Conservation (phyloP, 2,113 vertebrate species). For the Lampris incognitus region DNA sequence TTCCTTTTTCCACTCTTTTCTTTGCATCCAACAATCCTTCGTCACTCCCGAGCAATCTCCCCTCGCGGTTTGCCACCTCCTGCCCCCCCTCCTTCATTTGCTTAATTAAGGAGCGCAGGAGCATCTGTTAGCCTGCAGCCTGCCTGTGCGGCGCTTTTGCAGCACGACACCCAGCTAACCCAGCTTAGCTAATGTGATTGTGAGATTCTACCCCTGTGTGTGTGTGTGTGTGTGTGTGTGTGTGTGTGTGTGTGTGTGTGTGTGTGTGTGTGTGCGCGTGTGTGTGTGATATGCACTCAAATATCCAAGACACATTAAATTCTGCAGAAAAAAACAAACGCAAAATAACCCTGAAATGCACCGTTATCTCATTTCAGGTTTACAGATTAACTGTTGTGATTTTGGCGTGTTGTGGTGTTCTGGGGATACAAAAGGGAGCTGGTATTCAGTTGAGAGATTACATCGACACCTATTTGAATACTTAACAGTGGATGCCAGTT, state of each 20-base stretch:
- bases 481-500: too few relatives aligned
- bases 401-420: not conserved
- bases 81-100: conserved; percentile 39
- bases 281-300: not conserved
- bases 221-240: too few relatives aligned
- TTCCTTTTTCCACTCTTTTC: not conserved
- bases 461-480: too few relatives aligned
- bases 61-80: not conserved
- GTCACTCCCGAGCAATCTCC: not conserved
- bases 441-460: too few relatives aligned
- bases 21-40: conserved; percentile 12
- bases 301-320: conserved; percentile 21
- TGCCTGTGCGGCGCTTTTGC: conserved; percentile 53
- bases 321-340: not conserved
- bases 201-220: conserved; percentile 16
- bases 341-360: too few relatives aligned
- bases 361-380: too few relatives aligned
- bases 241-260: too few relatives aligned
- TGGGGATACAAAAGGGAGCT: too few relatives aligned
- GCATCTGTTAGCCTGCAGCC: conserved; percentile 75
- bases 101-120: conserved; percentile 72
- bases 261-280: too few relatives aligned
- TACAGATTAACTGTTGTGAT: too few relatives aligned
- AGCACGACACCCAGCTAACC: conserved; percentile 40
- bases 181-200: conserved; percentile 56